Evolutionary conservation across 1,140 invertebrate genomes (phyloP), one percentile per base, ranked within the genome.

Genomic region (Riptortus pedestris): DNA sequence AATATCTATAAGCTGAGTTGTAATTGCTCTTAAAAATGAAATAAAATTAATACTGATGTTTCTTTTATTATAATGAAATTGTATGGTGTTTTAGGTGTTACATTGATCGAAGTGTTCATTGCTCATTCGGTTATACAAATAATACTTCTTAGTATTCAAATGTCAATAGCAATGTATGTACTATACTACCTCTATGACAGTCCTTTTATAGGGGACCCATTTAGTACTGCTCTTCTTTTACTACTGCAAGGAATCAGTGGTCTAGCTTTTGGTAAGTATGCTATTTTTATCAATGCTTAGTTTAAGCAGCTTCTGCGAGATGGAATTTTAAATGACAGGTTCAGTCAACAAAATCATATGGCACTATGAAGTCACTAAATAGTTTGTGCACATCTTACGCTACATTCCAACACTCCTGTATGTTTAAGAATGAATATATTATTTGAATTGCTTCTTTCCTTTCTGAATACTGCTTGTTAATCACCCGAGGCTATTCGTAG

Each of bases 1-100:
- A 47, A n/a, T 5, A 47, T n/a, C 16, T 18, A 2, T 20, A 47
- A 47, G 18, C 4, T 12, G 18, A 47, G 7, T 18, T 18, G 11
- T 47, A 4, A n/a, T 2, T 33, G 29, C 33, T 14, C 2, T 33
- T 33, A n/a, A n/a, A n/a, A n/a, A n/a, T n/a, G n/a, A n/a, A n/a
- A n/a, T n/a, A n/a, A n/a, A n/a, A n/a, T n/a, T n/a, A n/a, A n/a
- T n/a, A n/a, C n/a, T n/a, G n/a, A n/a, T n/a, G n/a, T n/a, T n/a
- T n/a, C n/a, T n/a, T n/a, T n/a, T n/a, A n/a, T n/a, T n/a, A n/a
- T n/a, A n/a, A n/a, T n/a, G n/a, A n/a, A n/a, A n/a, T n/a, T n/a
- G n/a, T n/a, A n/a, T n/a, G n/a, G n/a, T 59, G 2, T 61, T 69
- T 24, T 52, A 69, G 68, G 68, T 28, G 65, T 69, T 47, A 67